These are phyloP conservation scores for Stichopus chloronotus DNA, from an alignment of 35 echinoderm and acorn worm species.

Conservation along the genomic window DNA sequence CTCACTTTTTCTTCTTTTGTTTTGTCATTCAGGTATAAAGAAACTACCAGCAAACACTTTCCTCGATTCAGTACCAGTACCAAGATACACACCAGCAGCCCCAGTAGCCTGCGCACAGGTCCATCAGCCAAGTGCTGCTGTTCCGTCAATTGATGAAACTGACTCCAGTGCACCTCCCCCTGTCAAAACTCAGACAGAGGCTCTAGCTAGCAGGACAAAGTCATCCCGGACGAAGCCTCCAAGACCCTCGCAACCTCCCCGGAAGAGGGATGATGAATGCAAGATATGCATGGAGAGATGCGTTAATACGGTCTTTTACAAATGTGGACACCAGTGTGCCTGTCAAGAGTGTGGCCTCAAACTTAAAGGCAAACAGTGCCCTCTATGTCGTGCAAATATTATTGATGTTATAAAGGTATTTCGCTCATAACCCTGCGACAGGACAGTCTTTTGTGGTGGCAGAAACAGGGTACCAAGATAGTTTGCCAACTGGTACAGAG, in stretches of 20 bases:
- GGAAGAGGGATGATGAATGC: conserved; percentile 67
- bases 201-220: not conserved
- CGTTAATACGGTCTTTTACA: conserved; percentile 86
- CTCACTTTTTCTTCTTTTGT: too few relatives aligned
- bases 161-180: not conserved
- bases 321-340: conserved; percentile 87
- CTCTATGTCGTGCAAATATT: conserved; percentile 83
- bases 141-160: not conserved
- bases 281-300: conserved; percentile 89
- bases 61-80: not conserved
- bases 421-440: conserved; percentile 52
- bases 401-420: conserved; percentile 84
- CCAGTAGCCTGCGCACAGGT: not conserved
- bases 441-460: not conserved
- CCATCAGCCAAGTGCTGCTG: not conserved
- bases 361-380: conserved; percentile 81
- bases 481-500: not conserved
- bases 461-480: not conserved
- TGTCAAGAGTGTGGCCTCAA: conserved; percentile 81
- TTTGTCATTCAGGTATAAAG: conserved; percentile 3
- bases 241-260: conserved; percentile 56
- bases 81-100: not conserved
- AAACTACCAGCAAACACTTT: conserved; percentile 1
- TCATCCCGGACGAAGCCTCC: conserved; percentile 18
- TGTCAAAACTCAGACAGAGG: not conserved